Percentiles rank a stretch among this genome's conserved stretches.
phyloP scores from a whole-genome alignment of 1,140 invertebrate species.

The Sarcophaga peregrina region DNA sequence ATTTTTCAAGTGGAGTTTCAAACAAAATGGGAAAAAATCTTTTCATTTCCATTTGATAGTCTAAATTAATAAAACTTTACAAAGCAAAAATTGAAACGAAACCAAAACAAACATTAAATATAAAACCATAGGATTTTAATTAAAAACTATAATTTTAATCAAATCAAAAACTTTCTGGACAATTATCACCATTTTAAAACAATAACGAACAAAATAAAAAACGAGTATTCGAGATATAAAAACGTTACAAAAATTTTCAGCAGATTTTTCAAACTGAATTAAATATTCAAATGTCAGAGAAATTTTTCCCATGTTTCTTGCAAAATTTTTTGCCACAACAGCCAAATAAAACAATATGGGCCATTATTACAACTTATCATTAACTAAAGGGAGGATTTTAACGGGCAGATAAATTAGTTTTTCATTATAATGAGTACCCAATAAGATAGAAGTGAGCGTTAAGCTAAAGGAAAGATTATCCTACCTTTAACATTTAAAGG shows the following conservation, averaged over 20 bases:
- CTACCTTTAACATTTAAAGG: too few species aligned
- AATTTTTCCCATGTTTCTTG: background rate
- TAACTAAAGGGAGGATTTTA: too few species aligned
- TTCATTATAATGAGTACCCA: too few species aligned
- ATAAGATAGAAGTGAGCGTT: too few species aligned
- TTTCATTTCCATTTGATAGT: too few species aligned
- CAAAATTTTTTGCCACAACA: background rate
- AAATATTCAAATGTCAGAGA: background rate
- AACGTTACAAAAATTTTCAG: too few species aligned
- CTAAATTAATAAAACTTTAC: background rate
- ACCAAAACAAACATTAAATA: too few species aligned
- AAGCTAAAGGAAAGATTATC: too few species aligned
- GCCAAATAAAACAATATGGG: background rate
- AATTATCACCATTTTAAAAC: background rate
- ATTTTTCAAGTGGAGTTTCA: background rate
- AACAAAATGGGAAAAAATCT: background rate
- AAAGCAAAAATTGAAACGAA: background rate
- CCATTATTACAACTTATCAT: too few species aligned
- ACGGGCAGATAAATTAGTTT: too few species aligned
- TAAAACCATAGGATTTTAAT: background rate
- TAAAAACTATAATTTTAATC: slow-evolving; percentile 5
- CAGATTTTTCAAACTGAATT: slow-evolving; percentile 13
- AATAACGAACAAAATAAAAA: background rate
- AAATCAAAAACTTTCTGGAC: slow-evolving; percentile 19
- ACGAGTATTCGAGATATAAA: background rate